Conservation (phyloP, 2,797 vertebrate species). For the Megaceryle alcyon region DNA sequence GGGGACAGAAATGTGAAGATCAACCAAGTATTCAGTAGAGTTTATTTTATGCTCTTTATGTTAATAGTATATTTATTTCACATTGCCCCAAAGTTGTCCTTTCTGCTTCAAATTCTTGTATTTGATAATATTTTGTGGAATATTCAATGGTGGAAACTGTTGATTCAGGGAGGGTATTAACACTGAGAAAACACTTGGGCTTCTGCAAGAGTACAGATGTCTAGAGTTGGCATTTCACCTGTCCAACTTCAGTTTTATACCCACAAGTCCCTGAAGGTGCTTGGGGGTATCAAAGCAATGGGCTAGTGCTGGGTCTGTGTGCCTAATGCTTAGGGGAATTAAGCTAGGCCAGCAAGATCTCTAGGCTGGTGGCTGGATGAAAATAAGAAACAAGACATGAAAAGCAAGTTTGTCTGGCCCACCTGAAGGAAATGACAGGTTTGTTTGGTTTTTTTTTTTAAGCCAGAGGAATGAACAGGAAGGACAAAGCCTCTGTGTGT, state of each 20-base stretch:
- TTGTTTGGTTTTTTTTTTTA: background rate
- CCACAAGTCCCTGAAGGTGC: fast-evolving
- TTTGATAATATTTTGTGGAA: background rate
- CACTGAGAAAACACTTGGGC: background rate
- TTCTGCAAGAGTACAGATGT: background rate
- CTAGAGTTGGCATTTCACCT: background rate
- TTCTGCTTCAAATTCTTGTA: background rate
- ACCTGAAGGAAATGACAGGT: background rate
- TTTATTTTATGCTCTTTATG: background rate
- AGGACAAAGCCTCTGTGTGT: background rate
- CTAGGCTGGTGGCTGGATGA: background rate
- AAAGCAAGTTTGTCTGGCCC: background rate
- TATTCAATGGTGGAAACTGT: background rate
- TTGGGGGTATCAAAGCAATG: background rate
- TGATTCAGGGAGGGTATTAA: background rate
- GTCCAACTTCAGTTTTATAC: background rate
- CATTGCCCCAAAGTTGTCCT: background rate
- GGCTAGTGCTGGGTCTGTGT: background rate
- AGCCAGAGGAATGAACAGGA: background rate
- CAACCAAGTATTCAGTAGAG: background rate
- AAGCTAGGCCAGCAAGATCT: background rate
- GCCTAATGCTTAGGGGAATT: fast-evolving
- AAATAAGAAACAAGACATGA: background rate
- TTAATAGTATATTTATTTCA: background rate
- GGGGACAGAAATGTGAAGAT: background rate